Evolutionary conservation across 2,113 vertebrate species (phyloP), one percentile per base, ranked within the genome.

Genomic region (Petrocephalus zakoni): DNA sequence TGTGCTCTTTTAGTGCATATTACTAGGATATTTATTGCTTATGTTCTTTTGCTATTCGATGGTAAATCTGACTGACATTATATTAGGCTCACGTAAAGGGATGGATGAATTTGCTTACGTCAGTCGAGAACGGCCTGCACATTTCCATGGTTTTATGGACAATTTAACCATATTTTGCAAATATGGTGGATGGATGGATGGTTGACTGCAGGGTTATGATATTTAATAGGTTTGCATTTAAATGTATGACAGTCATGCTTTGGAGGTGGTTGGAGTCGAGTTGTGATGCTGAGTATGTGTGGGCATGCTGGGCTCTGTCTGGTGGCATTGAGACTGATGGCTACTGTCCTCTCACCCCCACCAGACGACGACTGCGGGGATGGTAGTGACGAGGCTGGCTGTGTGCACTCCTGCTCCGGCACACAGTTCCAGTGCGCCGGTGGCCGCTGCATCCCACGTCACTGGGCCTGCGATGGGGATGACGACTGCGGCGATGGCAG

Each of bases 401-500:
- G 97, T 4, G 85, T 95, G 19, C 96, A 95, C 78, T 95, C 96
- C 0, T 97, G 97, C 55, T 94, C 94, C 55, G 90, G 95, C 0
- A 90, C 94, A 5, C 96, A 97, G 87, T 97, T 97, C 93, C 93
- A 95, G 87, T 97, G 97, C 58, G 91, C 92, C 5, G 97, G 92
- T 22, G 96, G 97, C 58, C 95, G 96, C 47, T 97, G 97, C 25
- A 95, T 97, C 87, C 96, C 96, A 0, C 92, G 91, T 0, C 96
- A 97, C 0, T 97, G 97, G 97, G 93, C 93, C 0, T 97, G 97
- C 88, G 97, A 97, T 81, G 96, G 96, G 47, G 96, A 97, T 90
- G 96, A 97, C 51, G 97, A 97, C 92, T 97, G 97, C 88, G 97
- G 96, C 56, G 97, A 97, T 86, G 95, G 95, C 92, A 97, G 96